A percentile compares a stretch with the other conserved stretches of the same genome.
Evolutionary conservation across 2,888 invertebrate genomes (phyloP).

Genomic region (Orthonychiurus folsomi): DNA sequence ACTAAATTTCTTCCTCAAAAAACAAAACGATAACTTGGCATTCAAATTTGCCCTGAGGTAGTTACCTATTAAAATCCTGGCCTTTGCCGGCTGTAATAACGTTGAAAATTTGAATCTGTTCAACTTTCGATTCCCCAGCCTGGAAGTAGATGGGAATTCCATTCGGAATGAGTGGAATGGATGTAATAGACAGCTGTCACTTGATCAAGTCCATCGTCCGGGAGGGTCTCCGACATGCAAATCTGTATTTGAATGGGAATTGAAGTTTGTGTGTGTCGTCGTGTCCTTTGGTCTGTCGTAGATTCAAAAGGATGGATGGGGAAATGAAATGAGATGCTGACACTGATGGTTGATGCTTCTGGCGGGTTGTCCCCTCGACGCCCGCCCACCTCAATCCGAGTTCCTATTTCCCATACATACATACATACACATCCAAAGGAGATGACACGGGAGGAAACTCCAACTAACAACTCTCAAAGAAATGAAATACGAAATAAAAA

Average conservation of each 20-base stretch:
- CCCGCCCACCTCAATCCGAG: not conserved
- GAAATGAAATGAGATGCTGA: conserved; percentile 6
- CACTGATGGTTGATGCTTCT: not conserved
- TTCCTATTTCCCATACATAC: not conserved
- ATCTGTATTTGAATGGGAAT: conserved; percentile 14
- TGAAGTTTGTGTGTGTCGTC: not conserved
- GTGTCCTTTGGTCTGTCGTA: not conserved
- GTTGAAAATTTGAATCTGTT: too few species aligned
- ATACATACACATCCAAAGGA: not conserved
- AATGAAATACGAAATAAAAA: not conserved
- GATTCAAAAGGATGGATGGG: too few species aligned
- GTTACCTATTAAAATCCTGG: too few species aligned
- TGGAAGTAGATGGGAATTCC: too few species aligned
- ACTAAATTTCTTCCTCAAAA: too few species aligned
- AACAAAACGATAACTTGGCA: too few species aligned
- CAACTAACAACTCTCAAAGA: not conserved
- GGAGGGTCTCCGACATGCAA: conserved; percentile 25
- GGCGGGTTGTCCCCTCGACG: not conserved
- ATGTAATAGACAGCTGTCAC: conserved; percentile 30
- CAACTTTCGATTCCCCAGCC: too few species aligned
- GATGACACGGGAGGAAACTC: too few species aligned
- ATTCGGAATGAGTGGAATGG: too few species aligned
- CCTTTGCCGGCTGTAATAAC: too few species aligned
- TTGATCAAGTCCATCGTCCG: conserved; percentile 18
- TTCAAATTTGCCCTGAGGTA: too few species aligned